These are phyloP conservation scores for Chaetodon trifasciatus DNA, from an alignment of 2,797 vertebrate species.

Conservation along the genomic window DNA sequence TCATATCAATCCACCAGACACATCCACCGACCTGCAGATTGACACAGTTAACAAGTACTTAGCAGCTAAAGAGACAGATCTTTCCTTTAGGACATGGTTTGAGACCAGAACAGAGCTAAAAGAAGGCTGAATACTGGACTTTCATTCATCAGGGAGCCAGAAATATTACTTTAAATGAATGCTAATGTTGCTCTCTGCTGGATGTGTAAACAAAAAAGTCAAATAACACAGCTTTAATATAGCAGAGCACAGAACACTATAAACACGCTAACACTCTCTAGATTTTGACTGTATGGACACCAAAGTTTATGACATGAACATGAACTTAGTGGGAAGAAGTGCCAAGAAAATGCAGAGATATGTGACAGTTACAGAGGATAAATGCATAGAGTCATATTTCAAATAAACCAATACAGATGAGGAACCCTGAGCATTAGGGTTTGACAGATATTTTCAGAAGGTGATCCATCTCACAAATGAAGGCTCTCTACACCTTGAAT, in stretches of 20 bases:
- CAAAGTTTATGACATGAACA: neutral
- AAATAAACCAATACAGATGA: neutral
- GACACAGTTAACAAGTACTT: neutral
- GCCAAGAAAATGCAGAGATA: neutral
- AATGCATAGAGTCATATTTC: neutral
- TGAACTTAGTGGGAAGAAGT: neutral
- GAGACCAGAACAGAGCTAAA: neutral
- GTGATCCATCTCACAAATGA: neutral
- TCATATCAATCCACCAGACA: neutral
- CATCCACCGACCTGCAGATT: neutral
- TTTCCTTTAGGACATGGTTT: neutral
- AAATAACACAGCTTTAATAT: neutral
- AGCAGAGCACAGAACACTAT: neutral
- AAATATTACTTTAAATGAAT: neutral
- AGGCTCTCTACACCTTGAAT: neutral
- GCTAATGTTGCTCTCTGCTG: neutral
- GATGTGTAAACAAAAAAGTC: neutral
- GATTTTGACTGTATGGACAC: neutral
- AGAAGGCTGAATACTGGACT: neutral
- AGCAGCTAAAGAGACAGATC: neutral
- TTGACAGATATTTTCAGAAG: slow-evolving; percentile 1
- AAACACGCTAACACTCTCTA: neutral
- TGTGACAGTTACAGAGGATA: neutral
- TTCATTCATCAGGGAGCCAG: neutral
- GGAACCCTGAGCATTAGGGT: neutral